Percentiles rank a stretch among this genome's conserved stretches.
Evolutionary conservation across 2,113 vertebrate species (phyloP).

Genomic region (Baryphthengus martii): DNA sequence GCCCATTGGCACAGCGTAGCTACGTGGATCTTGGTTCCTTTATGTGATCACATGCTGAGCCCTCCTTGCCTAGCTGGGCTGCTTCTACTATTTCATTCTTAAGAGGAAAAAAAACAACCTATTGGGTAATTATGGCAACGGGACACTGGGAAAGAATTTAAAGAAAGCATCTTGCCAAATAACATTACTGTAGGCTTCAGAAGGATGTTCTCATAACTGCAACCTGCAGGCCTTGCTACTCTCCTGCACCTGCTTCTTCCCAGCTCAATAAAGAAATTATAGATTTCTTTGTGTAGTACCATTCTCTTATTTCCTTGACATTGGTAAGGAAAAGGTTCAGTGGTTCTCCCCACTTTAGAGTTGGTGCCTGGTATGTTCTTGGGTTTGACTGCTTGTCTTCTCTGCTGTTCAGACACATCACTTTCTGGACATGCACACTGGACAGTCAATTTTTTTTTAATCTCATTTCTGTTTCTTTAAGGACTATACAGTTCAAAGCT

Average conservation of each 20-base stretch:
- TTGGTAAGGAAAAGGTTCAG: background rate
- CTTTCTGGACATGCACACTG: background rate
- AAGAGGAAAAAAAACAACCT: background rate
- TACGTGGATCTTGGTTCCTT: background rate
- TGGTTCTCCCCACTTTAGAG: background rate
- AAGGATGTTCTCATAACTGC: slow-evolving; percentile 38
- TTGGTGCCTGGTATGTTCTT: background rate
- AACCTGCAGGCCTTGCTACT: slow-evolving; percentile 16
- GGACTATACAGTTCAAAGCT: background rate
- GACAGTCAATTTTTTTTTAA: background rate
- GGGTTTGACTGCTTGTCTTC: background rate
- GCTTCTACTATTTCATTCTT: background rate
- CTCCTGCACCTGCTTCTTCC: slow-evolving; percentile 47
- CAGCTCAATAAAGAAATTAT: background rate
- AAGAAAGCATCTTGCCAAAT: slow-evolving; percentile 29
- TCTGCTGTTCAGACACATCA: background rate
- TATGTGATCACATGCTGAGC: background rate
- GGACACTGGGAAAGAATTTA: slow-evolving; percentile 4
- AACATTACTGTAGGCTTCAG: background rate
- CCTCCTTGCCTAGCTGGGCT: background rate
- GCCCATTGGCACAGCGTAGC: background rate
- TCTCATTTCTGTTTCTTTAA: background rate
- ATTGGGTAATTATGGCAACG: background rate
- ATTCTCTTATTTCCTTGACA: background rate
- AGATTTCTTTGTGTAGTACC: background rate